Evolutionary conservation across 2,888 invertebrate genomes (phyloP).

Genomic region (Pandemis cinnamomeana): DNA sequence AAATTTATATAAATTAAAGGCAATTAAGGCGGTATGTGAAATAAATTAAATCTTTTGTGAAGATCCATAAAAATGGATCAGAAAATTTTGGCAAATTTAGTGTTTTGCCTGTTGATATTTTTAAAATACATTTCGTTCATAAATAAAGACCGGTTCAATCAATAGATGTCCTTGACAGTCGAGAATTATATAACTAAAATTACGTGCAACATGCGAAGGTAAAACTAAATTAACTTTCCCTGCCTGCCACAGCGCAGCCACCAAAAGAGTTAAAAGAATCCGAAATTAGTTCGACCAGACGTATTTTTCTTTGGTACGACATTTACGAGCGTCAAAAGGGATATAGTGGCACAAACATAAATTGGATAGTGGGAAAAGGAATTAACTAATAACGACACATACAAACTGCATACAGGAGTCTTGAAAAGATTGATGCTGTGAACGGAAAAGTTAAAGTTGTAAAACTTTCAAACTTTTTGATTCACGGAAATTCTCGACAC

Average conservation of each 20-base stretch:
- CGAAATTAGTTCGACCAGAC: constrained; percentile 28
- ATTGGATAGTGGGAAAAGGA: constrained; percentile 10
- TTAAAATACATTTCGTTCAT: no score
- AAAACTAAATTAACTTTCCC: constrained; percentile 8
- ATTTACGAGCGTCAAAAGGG: constrained; percentile 41
- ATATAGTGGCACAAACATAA: constrained; percentile 19
- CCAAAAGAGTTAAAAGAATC: constrained; percentile 27
- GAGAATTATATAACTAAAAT: background rate
- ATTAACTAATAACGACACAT: constrained; percentile 7
- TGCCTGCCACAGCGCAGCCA: constrained; percentile 1
- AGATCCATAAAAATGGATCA: no score
- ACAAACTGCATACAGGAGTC: background rate
- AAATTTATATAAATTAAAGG: no score
- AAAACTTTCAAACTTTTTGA: constrained; percentile 26
- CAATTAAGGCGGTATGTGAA: no score
- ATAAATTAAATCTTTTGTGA: no score
- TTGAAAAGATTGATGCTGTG: background rate
- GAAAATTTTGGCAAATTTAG: no score
- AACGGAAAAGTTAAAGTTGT: constrained; percentile 4
- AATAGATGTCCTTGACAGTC: no score
- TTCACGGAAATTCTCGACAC: constrained; percentile 48
- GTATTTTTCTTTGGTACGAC: constrained; percentile 36
- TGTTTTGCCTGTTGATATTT: no score
- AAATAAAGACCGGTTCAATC: no score
- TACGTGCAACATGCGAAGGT: background rate